These are phyloP conservation scores for Myopa testacea DNA, from an alignment of 2,888 invertebrate genomes.

Conservation along the genomic window DNA sequence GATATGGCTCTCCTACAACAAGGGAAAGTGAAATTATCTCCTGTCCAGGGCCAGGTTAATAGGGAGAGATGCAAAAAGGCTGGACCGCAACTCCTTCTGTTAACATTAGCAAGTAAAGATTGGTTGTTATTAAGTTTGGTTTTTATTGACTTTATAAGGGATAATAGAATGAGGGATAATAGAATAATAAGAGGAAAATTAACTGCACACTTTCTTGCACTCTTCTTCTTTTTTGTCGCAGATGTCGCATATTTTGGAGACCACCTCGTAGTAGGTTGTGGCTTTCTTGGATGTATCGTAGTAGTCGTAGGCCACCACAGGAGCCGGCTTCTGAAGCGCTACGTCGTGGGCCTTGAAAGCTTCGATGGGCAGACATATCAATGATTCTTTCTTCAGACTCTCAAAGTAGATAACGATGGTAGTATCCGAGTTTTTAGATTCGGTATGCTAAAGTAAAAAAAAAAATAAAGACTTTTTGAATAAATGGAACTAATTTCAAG, in stretches of 20 bases:
- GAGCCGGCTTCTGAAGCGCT: constrained; percentile 86
- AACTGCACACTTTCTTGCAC: constrained; percentile 50
- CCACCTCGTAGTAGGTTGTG: constrained; percentile 59
- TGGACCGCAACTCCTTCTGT: no score
- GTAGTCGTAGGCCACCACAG: constrained; percentile 88
- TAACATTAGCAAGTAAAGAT: no score
- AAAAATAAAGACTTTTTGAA: neutral
- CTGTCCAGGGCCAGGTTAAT: no score
- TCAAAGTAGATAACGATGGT: constrained; percentile 80
- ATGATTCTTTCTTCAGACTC: constrained; percentile 73
- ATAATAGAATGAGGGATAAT: no score
- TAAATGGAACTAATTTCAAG: no score
- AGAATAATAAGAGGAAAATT: neutral
- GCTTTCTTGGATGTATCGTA: constrained; percentile 79
- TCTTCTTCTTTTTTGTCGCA: constrained; percentile 75
- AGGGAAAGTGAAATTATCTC: no score
- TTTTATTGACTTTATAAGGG: constrained; percentile 72
- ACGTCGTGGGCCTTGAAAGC: constrained; percentile 86
- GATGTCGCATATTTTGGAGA: constrained; percentile 77
- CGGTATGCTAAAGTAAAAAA: constrained; percentile 72
- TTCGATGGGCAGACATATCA: constrained; percentile 83
- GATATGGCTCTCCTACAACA: no score
- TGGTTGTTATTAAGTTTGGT: constrained; percentile 64
- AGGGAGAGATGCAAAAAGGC: no score
- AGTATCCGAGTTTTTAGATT: constrained; percentile 75